phyloP scores from a whole-genome alignment of 2,888 invertebrate genomes.

The Blastobasis lacticolella region DNA sequence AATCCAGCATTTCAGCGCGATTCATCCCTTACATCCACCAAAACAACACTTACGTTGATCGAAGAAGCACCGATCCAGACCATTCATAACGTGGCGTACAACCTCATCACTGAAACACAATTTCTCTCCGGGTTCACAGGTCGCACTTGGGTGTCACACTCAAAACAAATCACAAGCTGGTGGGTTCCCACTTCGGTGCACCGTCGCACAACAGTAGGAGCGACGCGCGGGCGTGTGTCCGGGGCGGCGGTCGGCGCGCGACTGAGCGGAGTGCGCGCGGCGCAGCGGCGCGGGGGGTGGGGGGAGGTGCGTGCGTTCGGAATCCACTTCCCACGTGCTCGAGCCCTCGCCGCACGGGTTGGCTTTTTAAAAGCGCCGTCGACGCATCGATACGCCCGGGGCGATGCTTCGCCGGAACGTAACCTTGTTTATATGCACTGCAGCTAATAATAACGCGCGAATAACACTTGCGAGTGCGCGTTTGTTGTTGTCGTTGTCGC shows the following conservation, averaged over 20 bases:
- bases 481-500: slow-evolving; percentile 42
- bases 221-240: slow-evolving; percentile 47
- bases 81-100: slow-evolving; percentile 69
- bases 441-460: slow-evolving; percentile 67
- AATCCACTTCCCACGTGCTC: slow-evolving; percentile 72
- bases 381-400: slow-evolving; percentile 67
- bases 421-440: slow-evolving; percentile 69
- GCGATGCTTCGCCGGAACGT: slow-evolving; percentile 48
- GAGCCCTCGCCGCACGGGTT: slow-evolving; percentile 68
- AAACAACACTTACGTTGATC: slow-evolving; percentile 71
- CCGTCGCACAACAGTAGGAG: slow-evolving; percentile 59
- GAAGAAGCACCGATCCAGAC: slow-evolving; percentile 73
- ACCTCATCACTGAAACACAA: slow-evolving; percentile 68
- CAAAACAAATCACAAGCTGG: slow-evolving; percentile 65
- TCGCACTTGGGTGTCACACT: slow-evolving; percentile 56
- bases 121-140: slow-evolving; percentile 53
- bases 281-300: slow-evolving; percentile 39
- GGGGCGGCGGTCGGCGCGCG: slow-evolving; percentile 39
- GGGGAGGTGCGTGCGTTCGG: slow-evolving; percentile 70
- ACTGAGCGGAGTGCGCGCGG: slow-evolving; percentile 53
- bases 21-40: slow-evolving; percentile 28
- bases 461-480: slow-evolving; percentile 48
- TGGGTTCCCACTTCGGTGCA: slow-evolving; percentile 54
- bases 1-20: slow-evolving; percentile 43
- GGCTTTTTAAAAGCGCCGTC: slow-evolving; percentile 66